Evolutionary conservation across 2,113 vertebrate species (phyloP).

Genomic region (Sarotherodon lohbergeri): DNA sequence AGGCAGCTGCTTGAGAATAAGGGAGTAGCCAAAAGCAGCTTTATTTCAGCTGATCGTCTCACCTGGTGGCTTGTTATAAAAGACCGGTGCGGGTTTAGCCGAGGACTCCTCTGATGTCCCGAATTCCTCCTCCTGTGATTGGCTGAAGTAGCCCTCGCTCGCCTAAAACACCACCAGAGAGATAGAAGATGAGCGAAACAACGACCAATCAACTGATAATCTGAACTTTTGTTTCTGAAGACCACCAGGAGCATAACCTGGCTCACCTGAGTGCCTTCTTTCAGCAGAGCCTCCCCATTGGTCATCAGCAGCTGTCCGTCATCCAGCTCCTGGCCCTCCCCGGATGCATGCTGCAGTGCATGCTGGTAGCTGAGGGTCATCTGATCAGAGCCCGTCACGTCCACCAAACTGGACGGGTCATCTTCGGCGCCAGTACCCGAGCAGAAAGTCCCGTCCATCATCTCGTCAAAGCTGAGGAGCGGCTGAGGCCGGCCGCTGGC

Average conservation of each 20-base stretch:
- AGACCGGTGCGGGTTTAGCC: conserved; percentile 85
- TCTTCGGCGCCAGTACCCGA: conserved; percentile 69
- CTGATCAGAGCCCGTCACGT: conserved; percentile 70
- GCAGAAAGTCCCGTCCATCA: conserved; percentile 82
- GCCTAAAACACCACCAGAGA: conserved; percentile 68
- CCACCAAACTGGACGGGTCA: conserved; percentile 74
- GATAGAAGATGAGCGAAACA: background rate
- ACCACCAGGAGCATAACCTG: background rate
- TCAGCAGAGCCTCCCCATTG: conserved; percentile 88
- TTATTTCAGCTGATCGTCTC: background rate
- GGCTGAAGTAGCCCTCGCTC: conserved; percentile 95
- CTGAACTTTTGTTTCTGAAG: fast-evolving
- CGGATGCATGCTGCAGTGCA: conserved; percentile 77
- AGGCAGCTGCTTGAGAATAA: background rate
- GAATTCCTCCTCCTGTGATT: conserved; percentile 94
- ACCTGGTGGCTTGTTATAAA: conserved; percentile 98
- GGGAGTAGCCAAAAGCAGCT: background rate
- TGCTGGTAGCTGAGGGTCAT: conserved; percentile 83
- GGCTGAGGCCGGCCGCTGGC: conserved; percentile 56
- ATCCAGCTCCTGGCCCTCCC: conserved; percentile 54
- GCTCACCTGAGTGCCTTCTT: conserved; percentile 85
- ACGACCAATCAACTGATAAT: background rate
- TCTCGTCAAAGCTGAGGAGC: conserved; percentile 89
- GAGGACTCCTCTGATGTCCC: conserved; percentile 83
- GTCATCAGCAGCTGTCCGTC: conserved; percentile 85